Evolutionary conservation across 2,113 vertebrate genomes (phyloP).

Genomic region (Callopanchax toddi): DNA sequence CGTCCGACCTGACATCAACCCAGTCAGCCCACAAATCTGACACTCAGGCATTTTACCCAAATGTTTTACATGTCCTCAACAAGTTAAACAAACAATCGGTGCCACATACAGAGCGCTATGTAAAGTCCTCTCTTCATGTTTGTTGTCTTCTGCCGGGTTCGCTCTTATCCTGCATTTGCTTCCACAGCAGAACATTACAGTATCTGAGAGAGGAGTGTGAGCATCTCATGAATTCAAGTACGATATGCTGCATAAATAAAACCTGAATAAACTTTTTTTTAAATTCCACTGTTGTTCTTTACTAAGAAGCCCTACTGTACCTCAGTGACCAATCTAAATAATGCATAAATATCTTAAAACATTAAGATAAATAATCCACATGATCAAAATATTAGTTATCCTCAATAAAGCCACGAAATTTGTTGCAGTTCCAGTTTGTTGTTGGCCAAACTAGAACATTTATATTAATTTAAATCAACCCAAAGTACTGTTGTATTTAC

Average conservation of each 20-base stretch:
- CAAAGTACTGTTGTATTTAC: slow-evolving; percentile 18
- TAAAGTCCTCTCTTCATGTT: slow-evolving; percentile 24
- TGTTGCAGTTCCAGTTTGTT: slow-evolving; percentile 16
- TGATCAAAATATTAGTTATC: background rate
- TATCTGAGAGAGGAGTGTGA: slow-evolving; percentile 41
- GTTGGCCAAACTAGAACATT: slow-evolving; percentile 18
- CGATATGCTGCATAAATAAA: slow-evolving; percentile 46
- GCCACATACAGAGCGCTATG: slow-evolving; percentile 31
- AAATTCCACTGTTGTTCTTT: background rate
- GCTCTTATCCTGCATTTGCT: slow-evolving; percentile 1
- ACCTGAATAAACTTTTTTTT: slow-evolving; percentile 20
- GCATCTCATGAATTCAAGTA: slow-evolving; percentile 66
- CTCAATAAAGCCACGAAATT: slow-evolving; percentile 12
- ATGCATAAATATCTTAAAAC: slow-evolving; percentile 38
- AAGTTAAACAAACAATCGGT: slow-evolving; percentile 73
- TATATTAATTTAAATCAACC: slow-evolving; percentile 20
- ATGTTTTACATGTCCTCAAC: slow-evolving; percentile 59
- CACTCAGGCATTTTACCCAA: slow-evolving; percentile 73
- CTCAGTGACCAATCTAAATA: slow-evolving; percentile 13
- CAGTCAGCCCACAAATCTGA: slow-evolving; percentile 34
- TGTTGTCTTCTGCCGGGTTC: slow-evolving; percentile 25
- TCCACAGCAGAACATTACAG: slow-evolving; percentile 34
- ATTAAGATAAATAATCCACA: slow-evolving; percentile 16
- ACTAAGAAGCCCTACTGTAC: slow-evolving; percentile 2
- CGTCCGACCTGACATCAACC: slow-evolving; percentile 61